Evolutionary conservation across 2,113 vertebrate species (phyloP).

Genomic region (Chionomys nivalis): DNA sequence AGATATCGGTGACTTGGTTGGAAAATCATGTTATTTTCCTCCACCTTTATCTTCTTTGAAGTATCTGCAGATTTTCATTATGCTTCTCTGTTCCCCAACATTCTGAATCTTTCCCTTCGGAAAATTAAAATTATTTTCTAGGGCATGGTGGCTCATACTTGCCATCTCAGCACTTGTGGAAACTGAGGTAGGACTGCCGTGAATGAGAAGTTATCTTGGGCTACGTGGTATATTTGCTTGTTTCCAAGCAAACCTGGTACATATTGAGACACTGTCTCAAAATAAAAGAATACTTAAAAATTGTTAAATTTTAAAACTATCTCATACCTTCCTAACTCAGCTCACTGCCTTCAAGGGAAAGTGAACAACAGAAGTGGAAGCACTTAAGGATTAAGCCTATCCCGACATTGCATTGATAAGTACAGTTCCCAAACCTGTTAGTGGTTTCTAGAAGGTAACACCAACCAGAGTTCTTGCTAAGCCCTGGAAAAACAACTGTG

Average conservation of each 20-base stretch:
- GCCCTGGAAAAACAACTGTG: no score
- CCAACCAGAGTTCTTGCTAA: background rate
- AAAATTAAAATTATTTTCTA: background rate
- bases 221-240: background rate
- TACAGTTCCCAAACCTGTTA: background rate
- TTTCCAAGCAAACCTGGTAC: background rate
- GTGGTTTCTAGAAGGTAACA: background rate
- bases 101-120: constrained; percentile 9
- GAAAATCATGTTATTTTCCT: constrained; percentile 3
- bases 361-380: background rate
- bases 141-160: background rate
- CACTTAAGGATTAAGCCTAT: background rate
- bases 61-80: background rate
- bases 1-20: background rate
- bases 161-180: background rate
- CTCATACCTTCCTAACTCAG: background rate
- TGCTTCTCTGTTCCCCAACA: background rate
- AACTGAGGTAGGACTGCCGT: background rate
- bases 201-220: no score
- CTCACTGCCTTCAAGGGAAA: background rate
- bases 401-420: background rate
- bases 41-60: background rate
- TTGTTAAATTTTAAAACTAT: background rate
- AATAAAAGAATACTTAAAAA: background rate
- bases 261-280: background rate